Conservation (phyloP, 2,113 vertebrate species). For the Numenius arquata region DNA sequence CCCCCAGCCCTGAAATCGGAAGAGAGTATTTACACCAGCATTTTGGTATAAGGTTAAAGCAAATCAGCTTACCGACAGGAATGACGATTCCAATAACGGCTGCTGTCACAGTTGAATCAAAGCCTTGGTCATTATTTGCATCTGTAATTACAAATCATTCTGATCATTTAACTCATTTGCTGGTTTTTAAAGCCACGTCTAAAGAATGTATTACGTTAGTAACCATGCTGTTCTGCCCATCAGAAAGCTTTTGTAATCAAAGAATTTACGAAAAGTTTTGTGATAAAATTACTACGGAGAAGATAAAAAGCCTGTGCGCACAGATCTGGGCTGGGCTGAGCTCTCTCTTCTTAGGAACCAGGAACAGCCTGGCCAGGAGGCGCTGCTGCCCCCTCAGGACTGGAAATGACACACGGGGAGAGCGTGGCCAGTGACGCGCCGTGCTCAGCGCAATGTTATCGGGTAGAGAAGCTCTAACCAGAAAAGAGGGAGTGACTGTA, state of each 20-base stretch:
- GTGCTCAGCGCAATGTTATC: fast-evolving
- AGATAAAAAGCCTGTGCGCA: fast-evolving
- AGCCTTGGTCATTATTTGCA: conserved; percentile 82
- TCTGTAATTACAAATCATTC: conserved; percentile 72
- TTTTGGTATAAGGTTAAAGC: not conserved
- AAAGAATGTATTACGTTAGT: not conserved
- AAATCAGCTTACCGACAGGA: conserved; percentile 86
- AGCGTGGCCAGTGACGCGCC: fast-evolving
- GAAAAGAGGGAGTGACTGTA: not conserved
- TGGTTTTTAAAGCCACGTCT: not conserved
- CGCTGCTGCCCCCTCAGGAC: fast-evolving
- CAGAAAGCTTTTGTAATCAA: not conserved
- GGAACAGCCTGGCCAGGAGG: not conserved
- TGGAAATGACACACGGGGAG: not conserved
- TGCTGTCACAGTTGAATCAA: conserved; percentile 90
- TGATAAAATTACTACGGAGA: not conserved
- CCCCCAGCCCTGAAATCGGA: not conserved
- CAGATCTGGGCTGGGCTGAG: not conserved
- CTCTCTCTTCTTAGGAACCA: fast-evolving
- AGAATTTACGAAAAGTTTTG: not conserved
- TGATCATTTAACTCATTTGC: not conserved
- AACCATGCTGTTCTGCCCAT: not conserved
- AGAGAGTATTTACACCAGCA: not conserved
- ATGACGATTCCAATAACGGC: conserved; percentile 91
- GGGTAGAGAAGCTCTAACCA: not conserved